Base-by-base conservation (phyloP, 2,888 invertebrate genomes). In the Notocelia uddmanniana region DNA sequence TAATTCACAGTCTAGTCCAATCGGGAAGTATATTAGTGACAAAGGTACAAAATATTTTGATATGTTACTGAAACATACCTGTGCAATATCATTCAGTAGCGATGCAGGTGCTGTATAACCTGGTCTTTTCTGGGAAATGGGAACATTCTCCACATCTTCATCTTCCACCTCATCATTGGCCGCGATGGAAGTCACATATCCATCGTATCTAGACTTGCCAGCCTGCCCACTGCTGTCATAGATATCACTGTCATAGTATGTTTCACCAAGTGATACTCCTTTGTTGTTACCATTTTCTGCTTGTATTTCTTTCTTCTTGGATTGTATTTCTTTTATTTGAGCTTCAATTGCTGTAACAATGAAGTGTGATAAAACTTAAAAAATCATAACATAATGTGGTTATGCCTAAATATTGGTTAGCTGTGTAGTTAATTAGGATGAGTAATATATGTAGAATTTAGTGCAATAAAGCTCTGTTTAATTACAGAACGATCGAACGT, bases 141-240 rank as follows among this genome's bases (percentile, higher is more conserved):
- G 96, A 19, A 95, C 95, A 79, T 96, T 95, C 84, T 98, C 97
- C 76, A 97, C 96, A 86, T 98, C 98, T 85, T 98, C 98, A 86
- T 98, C 98, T 94, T 98, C 98, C 45, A 97, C 96, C 89, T 99
- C 99, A 92, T 99, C 99, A 88, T 98, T 98, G 0, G 98, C 97
- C 59, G 98, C 98, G 87, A 99, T 99, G 0, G 99, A 99, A 68
- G 98, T 98, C 78, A 98, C 98, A 89, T 99, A 99, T 37, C 98
- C 98, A 84, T 98, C 98, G 89, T 97, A 98, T 83, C 98, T 97
- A 70, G 96, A 96, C 82, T 96, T 97, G 58, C 94, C 94, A 55
- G 92, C 94, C 74, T 95, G 94, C 6, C 89, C 91, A 3, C 94
- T 89, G 74, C 95, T 96, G 87, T 98, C 98, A 87, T 99, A 99